Evolutionary conservation across 23 tunicate genomes (phyloP), one percentile per base, ranked within the genome.

Genomic region (Aplidium turbinatum): DNA sequence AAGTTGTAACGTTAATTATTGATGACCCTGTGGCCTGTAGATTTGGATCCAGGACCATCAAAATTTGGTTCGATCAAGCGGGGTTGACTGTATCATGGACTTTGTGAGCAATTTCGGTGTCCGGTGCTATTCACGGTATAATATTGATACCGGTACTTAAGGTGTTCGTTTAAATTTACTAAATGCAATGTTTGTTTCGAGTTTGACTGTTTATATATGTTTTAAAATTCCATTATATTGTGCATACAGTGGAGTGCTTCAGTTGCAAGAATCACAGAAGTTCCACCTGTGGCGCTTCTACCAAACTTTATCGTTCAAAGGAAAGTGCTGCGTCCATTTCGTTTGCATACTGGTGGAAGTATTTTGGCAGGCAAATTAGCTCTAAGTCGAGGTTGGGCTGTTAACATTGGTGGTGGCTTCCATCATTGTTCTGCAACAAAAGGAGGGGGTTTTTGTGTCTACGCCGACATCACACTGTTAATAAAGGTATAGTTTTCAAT

Each of bases 361-460:
- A 65, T 91, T 13, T 24, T 73, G 35, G 91, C 91, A 13, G 97
- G 97, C 0, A 71, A 79, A 36, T 65, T 91, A 4, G 97, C 97
- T 31, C 62, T 91, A 55, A 78, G 75, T 35, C 27, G 70, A 5
- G 97, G 97, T 0, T 91, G 97, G 97, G 83, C 91, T 2, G 67
- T 91, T 3, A 91, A 91, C 35, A 79, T 91, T 54, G 97, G 97
- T 32, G 97, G 97, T 27, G 97, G 97, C 3, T 91, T 91, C 63
- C 97, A 91, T 82, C 97, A 91, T 74, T 84, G 91, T 66, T 72
- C 83, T 13, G 58, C 72, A 1, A 61, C 57, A 1, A 65, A 51
- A 24, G 97, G 97, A 7, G 97, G 97, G 9, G 97, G 97, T 2
- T 91, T 91, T 65, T 91, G 97, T 79, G 97, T 84, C 3, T 91